Evolutionary conservation across 2,797 vertebrate species (phyloP), one percentile per base, ranked within the genome.

Genomic region (Tarsius wallacei): DNA sequence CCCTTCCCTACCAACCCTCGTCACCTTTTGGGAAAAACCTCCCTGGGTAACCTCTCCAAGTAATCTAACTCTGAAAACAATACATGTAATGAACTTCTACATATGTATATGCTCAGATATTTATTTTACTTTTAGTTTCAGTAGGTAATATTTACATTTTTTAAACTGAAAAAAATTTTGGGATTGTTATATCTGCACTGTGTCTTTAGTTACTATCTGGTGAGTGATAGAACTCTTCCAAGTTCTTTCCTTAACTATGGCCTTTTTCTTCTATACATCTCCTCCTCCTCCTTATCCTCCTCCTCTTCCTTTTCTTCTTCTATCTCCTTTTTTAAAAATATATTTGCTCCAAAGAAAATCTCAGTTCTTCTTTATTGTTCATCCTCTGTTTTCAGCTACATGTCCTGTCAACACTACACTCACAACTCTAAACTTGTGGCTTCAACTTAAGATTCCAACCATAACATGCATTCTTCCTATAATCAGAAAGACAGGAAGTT

Each of bases 1-100:
- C 1, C 1, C 0, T 76, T 64, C 0, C 12, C 9, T 1, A 26
- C 2, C 1, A 15, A 73, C 21, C 26, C 2, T 80, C 22, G 0
- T 21, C 21, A 21, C 12, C 17, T 59, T 61, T 87, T 13, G 61
- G 42, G 57, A 83, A 64, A 61, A 24, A 0, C 22, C 10, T 80
- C 1, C 13, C 15, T 64, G 24, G 47, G 2, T 55, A 33, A 24
- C 2, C 12, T 8, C 9, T 31, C 17, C n/a, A 83, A 36, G 7
- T 22, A 74, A 51, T 31, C 3, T 33, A 31, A 81, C 19, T 90
- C 6, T 55, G 26, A 71, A 70, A 91, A 76, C 5, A 24, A 7
- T 19, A 55, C 47, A 36, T 24, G 12, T 61, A 71, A 42, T 66
- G 2, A 53, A 21, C 2, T 49, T 21, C 17, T 9, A 51, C 16